Percentiles rank a stretch among this genome's conserved stretches.
Conservation (phyloP, 2,888 invertebrate genomes). For the Margaritifera margaritifera region DNA sequence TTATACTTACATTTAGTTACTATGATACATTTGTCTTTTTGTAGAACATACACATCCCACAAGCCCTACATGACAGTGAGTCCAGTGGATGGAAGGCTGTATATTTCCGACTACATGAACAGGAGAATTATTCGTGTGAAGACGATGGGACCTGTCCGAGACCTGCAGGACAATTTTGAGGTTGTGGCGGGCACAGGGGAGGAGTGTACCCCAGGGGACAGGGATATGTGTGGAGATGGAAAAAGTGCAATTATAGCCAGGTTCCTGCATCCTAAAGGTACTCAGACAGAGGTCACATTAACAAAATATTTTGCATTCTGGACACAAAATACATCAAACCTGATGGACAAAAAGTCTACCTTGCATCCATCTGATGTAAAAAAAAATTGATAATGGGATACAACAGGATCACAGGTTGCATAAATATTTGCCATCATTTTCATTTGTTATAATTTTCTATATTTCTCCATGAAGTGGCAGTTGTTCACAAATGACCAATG, state of each 20-base stretch:
- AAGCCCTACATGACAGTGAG: constrained; percentile 97
- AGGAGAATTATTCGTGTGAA: constrained; percentile 67
- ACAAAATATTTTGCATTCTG: no score
- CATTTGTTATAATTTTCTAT: background rate
- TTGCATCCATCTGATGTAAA: no score
- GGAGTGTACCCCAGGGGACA: constrained; percentile 79
- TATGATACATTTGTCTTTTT: constrained; percentile 60
- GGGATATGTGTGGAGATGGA: constrained; percentile 94
- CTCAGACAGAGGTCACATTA: background rate
- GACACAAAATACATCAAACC: no score
- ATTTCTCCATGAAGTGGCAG: background rate
- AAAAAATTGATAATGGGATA: background rate
- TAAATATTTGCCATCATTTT: background rate
- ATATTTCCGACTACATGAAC: constrained; percentile 91
- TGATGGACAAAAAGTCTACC: no score
- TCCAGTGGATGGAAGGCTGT: constrained; percentile 95
- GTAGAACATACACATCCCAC: constrained; percentile 95
- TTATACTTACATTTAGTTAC: background rate
- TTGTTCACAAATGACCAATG: no score
- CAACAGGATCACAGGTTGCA: background rate
- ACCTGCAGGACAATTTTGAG: constrained; percentile 84
- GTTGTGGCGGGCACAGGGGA: constrained; percentile 95
- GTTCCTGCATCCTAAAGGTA: constrained; percentile 90
- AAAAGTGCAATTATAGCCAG: constrained; percentile 92
- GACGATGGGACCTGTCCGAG: constrained; percentile 71